These are phyloP conservation scores for Parnassius mnemosyne DNA, from an alignment of 2,888 invertebrate genomes.

Conservation along the genomic window DNA sequence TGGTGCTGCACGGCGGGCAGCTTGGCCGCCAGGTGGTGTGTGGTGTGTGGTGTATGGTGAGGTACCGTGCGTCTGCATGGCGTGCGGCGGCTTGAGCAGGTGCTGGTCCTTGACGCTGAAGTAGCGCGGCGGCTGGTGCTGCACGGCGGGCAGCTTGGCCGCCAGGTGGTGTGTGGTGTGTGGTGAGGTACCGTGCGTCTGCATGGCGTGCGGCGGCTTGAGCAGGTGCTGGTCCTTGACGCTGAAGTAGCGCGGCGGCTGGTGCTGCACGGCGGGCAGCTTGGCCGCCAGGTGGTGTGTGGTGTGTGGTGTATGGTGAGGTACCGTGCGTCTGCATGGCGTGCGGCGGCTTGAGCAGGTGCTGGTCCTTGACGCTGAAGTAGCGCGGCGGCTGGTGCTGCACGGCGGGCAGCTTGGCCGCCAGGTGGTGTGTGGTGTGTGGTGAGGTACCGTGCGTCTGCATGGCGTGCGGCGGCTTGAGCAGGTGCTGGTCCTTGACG, in stretches of 20 bases:
- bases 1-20: conserved; percentile 91
- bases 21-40: conserved; percentile 77
- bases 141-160: conserved; percentile 89
- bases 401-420: conserved; percentile 90
- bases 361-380: conserved; percentile 95
- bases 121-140: conserved; percentile 91
- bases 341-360: conserved; percentile 95
- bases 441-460: conserved; percentile 82
- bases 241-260: conserved; percentile 91
- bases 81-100: conserved; percentile 94
- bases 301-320: no score
- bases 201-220: conserved; percentile 95
- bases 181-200: conserved; percentile 79
- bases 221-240: conserved; percentile 96
- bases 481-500: conserved; percentile 94
- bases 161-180: conserved; percentile 80
- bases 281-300: conserved; percentile 77
- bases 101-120: conserved; percentile 96
- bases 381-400: conserved; percentile 92
- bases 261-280: conserved; percentile 90
- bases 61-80: conserved; percentile 87
- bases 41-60: no score
- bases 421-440: conserved; percentile 76
- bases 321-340: conserved; percentile 88
- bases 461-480: conserved; percentile 96